phyloP scores from a whole-genome alignment of 1,140 invertebrate genomes.

The Babylonia areolata region DNA sequence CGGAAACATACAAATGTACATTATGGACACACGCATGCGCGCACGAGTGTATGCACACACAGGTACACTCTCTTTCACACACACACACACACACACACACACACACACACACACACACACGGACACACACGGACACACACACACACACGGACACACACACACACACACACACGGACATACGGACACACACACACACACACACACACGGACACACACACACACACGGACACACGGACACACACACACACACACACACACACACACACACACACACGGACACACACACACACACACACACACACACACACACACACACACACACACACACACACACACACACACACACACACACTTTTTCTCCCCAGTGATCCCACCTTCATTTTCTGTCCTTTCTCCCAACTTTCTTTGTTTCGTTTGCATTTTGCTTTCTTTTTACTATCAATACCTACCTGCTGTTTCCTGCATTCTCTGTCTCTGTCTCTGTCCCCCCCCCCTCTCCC shows the following conservation, averaged over 20 bases:
- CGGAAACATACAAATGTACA: neutral
- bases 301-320: neutral
- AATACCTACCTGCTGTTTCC: no score
- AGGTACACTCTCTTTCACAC: neutral
- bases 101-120: slow-evolving; percentile 18
- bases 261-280: slow-evolving; percentile 8
- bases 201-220: slow-evolving; percentile 8
- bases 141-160: neutral
- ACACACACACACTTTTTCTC: no score
- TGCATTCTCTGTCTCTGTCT: no score
- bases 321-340: no score
- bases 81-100: slow-evolving; percentile 3
- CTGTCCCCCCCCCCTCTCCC: no score
- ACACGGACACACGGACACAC: neutral
- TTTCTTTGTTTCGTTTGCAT: no score
- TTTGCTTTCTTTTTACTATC: no score
- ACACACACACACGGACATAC: neutral
- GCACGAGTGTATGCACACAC: neutral
- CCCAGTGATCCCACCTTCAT: no score
- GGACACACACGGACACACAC: slow-evolving; percentile 4
- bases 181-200: neutral
- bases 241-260: slow-evolving; percentile 4
- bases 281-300: neutral
- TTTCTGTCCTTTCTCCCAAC: neutral
- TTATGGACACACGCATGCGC: neutral